Percentiles rank a stretch among this genome's conserved stretches.
These are phyloP conservation scores for Drosophila paulistorum DNA, from an alignment of 1,140 invertebrate genomes.

Conservation along the genomic window DNA sequence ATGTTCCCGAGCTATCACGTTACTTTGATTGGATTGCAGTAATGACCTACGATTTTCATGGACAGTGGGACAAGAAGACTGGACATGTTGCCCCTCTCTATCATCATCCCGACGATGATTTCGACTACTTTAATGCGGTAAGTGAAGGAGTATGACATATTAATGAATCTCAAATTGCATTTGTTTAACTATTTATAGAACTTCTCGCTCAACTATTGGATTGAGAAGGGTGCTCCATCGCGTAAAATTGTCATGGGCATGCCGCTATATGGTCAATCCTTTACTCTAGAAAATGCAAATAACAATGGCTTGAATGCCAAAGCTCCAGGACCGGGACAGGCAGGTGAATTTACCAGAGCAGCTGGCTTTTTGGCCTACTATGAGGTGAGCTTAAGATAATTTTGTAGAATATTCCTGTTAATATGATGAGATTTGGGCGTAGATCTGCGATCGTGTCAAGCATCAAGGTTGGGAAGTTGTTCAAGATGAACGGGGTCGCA, in stretches of 20 bases:
- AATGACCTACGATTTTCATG: slow-evolving; percentile 95
- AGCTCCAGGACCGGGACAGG: slow-evolving; percentile 89
- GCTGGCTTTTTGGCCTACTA: slow-evolving; percentile 95
- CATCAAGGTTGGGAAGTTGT: slow-evolving; percentile 91
- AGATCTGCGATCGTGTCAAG: slow-evolving; percentile 92
- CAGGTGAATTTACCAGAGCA: slow-evolving; percentile 92
- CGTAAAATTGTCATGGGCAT: slow-evolving; percentile 94
- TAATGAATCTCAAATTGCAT: too few species aligned
- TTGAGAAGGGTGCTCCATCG: slow-evolving; percentile 90
- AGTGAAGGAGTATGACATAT: slow-evolving; percentile 33
- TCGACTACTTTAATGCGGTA: slow-evolving; percentile 88
- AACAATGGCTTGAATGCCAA: slow-evolving; percentile 89
- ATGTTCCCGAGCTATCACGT: slow-evolving; percentile 88
- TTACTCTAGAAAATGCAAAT: slow-evolving; percentile 86
- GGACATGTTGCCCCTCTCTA: slow-evolving; percentile 94
- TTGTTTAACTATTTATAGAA: slow-evolving; percentile 84
- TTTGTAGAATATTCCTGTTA: background rate
- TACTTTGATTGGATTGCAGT: slow-evolving; percentile 94
- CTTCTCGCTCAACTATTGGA: slow-evolving; percentile 95
- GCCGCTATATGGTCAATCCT: slow-evolving; percentile 95
- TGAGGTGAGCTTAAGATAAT: slow-evolving; percentile 85
- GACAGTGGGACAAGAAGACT: slow-evolving; percentile 95
- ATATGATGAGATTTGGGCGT: background rate
- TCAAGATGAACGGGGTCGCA: slow-evolving; percentile 88
- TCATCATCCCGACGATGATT: slow-evolving; percentile 90